Evolutionary conservation across 2,113 vertebrate species (phyloP).

Genomic region (Recurvirostra avosetta): DNA sequence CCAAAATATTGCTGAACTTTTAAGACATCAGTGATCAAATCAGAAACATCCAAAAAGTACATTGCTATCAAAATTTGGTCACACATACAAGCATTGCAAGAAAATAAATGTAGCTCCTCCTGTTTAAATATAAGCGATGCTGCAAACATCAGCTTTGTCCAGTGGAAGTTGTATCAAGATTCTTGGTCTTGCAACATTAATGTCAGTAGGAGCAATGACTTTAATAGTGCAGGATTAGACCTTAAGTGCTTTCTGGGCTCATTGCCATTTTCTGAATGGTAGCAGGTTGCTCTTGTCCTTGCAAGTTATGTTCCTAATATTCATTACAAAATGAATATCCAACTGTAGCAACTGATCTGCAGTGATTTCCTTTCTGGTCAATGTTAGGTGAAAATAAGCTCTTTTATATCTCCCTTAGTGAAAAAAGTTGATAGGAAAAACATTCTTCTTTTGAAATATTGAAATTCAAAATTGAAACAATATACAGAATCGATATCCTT

Average conservation of each 20-base stretch:
- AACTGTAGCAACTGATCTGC: not conserved
- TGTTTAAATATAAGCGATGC: not conserved
- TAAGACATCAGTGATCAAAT: not conserved
- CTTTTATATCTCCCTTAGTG: not conserved
- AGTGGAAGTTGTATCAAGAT: not conserved
- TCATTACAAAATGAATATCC: not conserved
- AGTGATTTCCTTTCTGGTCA: not conserved
- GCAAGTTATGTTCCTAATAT: not conserved
- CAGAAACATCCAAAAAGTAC: not conserved
- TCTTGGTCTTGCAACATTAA: not conserved
- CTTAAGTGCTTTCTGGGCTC: conserved; percentile 30
- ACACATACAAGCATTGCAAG: not conserved
- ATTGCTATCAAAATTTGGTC: not conserved
- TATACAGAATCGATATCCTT: not conserved
- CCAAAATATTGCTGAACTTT: not conserved
- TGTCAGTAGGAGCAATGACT: not conserved
- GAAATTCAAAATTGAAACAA: not conserved
- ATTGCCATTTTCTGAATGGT: not conserved
- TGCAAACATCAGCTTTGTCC: not conserved
- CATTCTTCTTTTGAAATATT: not conserved
- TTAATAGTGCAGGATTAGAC: not conserved
- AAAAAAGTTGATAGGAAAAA: not conserved
- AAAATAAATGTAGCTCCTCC: not conserved
- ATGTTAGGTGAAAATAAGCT: not conserved
- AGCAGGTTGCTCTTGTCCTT: not conserved